Percentiles rank a stretch among this genome's conserved stretches.
Conservation (phyloP, 1,140 invertebrate species). For the Argopecten irradians region DNA sequence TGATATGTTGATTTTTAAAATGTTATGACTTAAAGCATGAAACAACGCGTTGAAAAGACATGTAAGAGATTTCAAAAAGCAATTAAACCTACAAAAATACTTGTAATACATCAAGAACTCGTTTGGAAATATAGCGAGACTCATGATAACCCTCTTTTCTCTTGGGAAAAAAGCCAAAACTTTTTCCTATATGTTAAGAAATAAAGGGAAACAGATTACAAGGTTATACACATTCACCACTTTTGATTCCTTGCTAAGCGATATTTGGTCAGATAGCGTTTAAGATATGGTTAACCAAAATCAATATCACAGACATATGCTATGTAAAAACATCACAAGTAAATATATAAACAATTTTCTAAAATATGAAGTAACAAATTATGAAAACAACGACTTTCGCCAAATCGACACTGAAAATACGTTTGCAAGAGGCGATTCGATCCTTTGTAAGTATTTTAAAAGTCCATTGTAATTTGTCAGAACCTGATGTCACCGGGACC, state of each 20-base stretch:
- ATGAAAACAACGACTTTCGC: too few relatives aligned
- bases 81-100: neutral
- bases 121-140: neutral
- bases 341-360: too few relatives aligned
- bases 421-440: too few relatives aligned
- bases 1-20: neutral
- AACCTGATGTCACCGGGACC: too few relatives aligned
- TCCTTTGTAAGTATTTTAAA: too few relatives aligned
- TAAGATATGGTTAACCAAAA: neutral
- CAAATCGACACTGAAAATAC: too few relatives aligned
- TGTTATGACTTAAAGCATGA: neutral
- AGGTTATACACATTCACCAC: neutral
- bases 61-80: neutral
- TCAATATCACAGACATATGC: constrained; percentile 7
- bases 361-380: too few relatives aligned
- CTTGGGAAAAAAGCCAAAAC: neutral
- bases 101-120: neutral
- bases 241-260: constrained; percentile 1
- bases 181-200: neutral
- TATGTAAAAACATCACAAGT: neutral
- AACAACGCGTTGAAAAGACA: neutral
- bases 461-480: too few relatives aligned
- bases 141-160: neutral
- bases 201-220: neutral
- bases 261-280: neutral